Evolutionary conservation across 2,113 vertebrate genomes (phyloP).

Genomic region (Hucho hucho): DNA sequence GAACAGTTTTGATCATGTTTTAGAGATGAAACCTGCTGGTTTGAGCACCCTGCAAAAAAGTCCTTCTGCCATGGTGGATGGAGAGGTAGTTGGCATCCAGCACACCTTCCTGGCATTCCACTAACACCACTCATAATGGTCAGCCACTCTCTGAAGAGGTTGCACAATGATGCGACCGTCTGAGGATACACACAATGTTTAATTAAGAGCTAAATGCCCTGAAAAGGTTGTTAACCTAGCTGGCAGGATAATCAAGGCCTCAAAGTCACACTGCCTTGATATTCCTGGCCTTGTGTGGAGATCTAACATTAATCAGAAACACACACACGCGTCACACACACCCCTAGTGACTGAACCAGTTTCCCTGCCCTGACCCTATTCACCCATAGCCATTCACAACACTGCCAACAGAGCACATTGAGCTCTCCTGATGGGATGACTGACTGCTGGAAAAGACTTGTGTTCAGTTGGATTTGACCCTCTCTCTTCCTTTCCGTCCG

Average conservation of each 20-base stretch:
- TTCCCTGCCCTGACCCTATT: neutral
- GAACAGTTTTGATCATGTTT: neutral
- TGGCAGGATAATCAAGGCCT: too few species aligned
- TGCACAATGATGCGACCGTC: neutral
- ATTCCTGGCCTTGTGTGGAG: too few species aligned
- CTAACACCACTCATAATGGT: neutral
- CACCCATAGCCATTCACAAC: neutral
- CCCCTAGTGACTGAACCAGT: neutral
- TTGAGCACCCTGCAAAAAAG: neutral
- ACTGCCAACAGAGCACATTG: neutral
- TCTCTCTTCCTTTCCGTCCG: neutral
- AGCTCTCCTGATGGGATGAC: neutral
- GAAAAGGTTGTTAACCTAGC: too few species aligned
- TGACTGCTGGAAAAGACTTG: neutral
- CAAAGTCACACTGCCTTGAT: too few species aligned
- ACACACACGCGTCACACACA: neutral
- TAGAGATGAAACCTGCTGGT: neutral
- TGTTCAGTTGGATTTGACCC: slow-evolving; percentile 1
- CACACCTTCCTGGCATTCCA: neutral
- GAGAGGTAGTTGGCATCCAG: neutral
- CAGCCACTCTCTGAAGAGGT: neutral
- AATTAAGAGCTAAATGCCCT: neutral
- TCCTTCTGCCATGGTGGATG: neutral
- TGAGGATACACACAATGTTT: neutral
- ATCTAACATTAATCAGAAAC: neutral